phyloP scores from a whole-genome alignment of 2,797 vertebrate genomes.

The Acestrorhynchus altus region DNA sequence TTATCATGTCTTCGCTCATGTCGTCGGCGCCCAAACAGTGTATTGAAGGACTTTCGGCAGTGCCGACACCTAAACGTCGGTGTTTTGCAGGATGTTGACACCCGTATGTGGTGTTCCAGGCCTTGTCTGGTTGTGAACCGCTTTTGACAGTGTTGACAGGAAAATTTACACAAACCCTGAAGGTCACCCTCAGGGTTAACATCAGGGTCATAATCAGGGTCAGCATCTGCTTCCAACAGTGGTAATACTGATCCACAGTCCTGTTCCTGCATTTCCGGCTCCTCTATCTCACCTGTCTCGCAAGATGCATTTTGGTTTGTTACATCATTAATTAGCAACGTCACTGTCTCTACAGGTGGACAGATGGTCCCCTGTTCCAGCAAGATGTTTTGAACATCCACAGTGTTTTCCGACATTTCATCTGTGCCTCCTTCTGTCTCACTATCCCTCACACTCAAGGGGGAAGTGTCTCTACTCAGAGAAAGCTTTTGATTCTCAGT shows the following conservation, averaged over 20 bases:
- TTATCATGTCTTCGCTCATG: constrained; percentile 86
- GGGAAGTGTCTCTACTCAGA: constrained; percentile 9
- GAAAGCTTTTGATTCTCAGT: constrained; percentile 71
- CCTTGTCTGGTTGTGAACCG: constrained; percentile 88
- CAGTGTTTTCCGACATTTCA: constrained; percentile 47
- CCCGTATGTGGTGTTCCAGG: constrained; percentile 87
- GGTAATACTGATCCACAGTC: constrained; percentile 48
- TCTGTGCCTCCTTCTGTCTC: constrained; percentile 52
- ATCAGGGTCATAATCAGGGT: constrained; percentile 66
- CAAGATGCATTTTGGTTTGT: constrained; percentile 60
- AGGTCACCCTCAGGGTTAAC: constrained; percentile 65
- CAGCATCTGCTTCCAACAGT: constrained; percentile 60
- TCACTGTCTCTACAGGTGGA: constrained; percentile 13
- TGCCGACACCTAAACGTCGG: constrained; percentile 83
- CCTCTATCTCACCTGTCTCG: constrained; percentile 33
- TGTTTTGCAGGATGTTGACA: constrained; percentile 63
- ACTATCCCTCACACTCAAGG: constrained; percentile 26
- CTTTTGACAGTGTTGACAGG: constrained; percentile 88
- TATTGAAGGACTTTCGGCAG: constrained; percentile 81
- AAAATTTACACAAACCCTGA: constrained; percentile 76
- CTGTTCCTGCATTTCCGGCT: constrained; percentile 17
- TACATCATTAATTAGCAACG: constrained; percentile 68
- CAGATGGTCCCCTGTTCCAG: constrained; percentile 4
- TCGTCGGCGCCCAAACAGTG: constrained; percentile 80
- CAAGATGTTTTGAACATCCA: constrained; percentile 48